Percentiles rank a stretch among this genome's conserved stretches.
Evolutionary conservation across 23 tunicate species (phyloP).

Genomic region (Halocynthia roretzi): DNA sequence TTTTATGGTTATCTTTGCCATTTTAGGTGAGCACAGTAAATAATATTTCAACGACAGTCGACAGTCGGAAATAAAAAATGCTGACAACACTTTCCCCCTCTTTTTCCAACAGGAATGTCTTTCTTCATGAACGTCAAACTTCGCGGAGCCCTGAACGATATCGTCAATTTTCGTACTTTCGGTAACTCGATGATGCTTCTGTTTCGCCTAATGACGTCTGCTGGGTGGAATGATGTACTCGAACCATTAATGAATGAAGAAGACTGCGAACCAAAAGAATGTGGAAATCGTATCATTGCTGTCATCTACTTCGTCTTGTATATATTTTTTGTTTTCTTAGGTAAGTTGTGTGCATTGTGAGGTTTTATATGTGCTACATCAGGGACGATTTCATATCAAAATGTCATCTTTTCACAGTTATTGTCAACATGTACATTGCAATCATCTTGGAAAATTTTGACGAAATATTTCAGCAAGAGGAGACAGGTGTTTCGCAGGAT

Average conservation of each 20-base stretch:
- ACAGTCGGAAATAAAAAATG: too few species aligned
- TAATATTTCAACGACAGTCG: too few species aligned
- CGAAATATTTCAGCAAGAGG: constrained; percentile 91
- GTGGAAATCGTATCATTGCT: constrained; percentile 65
- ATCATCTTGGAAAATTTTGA: constrained; percentile 89
- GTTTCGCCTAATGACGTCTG: constrained; percentile 83
- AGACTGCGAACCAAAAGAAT: constrained; percentile 51
- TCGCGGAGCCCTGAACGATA: constrained; percentile 74
- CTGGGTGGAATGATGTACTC: constrained; percentile 96
- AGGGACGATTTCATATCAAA: neutral
- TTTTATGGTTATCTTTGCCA: constrained; percentile 77
- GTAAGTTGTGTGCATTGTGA: constrained; percentile 19
- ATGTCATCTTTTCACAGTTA: constrained; percentile 31
- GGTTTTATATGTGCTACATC: neutral
- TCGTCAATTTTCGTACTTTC: constrained; percentile 81
- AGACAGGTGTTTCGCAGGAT: constrained; percentile 79
- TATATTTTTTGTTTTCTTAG: constrained; percentile 82
- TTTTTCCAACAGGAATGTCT: constrained; percentile 61
- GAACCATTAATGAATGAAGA: constrained; percentile 83
- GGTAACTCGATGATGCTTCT: constrained; percentile 71
- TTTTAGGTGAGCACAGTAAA: constrained; percentile 42
- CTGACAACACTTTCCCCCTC: neutral
- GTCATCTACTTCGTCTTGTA: constrained; percentile 62
- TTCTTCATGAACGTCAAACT: constrained; percentile 74
- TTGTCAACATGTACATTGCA: constrained; percentile 99